A percentile compares a stretch with the other conserved stretches of the same genome.
These are phyloP conservation scores for Bambusicola thoracicus DNA, from an alignment of 2,113 vertebrate genomes.

Conservation along the genomic window DNA sequence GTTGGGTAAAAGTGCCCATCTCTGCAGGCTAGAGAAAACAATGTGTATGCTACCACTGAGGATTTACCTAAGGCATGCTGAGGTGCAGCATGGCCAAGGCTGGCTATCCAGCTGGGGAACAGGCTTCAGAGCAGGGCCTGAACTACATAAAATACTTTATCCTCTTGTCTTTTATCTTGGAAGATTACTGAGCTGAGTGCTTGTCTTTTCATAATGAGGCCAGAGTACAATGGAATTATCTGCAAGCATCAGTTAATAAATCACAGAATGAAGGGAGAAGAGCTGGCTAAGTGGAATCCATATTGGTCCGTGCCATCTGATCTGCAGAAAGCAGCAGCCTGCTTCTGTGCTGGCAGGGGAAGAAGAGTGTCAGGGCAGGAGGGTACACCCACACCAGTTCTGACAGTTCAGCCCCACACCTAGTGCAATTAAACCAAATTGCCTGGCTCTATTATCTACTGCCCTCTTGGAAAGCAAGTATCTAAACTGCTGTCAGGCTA, in stretches of 20 bases:
- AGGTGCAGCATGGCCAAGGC: not conserved
- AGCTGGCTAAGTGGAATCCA: not conserved
- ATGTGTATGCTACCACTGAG: not conserved
- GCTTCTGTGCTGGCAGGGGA: not conserved
- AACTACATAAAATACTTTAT: not conserved
- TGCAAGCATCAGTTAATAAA: not conserved
- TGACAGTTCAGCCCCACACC: fast-evolving
- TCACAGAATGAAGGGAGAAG: not conserved
- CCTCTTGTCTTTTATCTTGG: conserved; percentile 20
- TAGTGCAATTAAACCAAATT: conserved; percentile 14
- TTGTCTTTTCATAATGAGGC: conserved; percentile 24
- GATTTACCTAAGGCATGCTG: not conserved
- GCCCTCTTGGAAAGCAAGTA: not conserved
- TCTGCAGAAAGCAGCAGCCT: not conserved
- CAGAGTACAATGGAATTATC: not conserved
- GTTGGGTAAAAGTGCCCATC: not conserved
- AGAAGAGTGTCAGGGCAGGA: not conserved
- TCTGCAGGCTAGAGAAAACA: not conserved
- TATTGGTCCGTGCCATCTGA: not conserved
- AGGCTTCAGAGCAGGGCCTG: fast-evolving
- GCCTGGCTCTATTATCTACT: not conserved
- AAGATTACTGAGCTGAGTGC: conserved; percentile 12
- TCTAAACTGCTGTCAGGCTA: not conserved
- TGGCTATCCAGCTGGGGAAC: not conserved
- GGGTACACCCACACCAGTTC: not conserved